Evolutionary conservation across 1,140 invertebrate genomes (phyloP), one percentile per base, ranked within the genome.

Genomic region (Drosophila pectinifera): DNA sequence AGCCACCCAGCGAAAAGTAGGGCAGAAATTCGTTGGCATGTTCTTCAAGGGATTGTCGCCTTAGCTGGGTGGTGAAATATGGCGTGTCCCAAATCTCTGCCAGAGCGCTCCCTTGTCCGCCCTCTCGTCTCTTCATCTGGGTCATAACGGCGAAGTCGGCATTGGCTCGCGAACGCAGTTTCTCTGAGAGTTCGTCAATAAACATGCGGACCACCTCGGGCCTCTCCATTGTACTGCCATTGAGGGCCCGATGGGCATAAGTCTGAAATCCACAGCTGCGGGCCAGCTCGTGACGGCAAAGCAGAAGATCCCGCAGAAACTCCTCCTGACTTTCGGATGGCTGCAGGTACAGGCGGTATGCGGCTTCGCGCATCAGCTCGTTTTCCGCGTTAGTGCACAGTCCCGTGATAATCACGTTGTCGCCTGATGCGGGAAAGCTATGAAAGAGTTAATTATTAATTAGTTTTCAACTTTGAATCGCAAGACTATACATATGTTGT

Each of bases 1-100:
- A 99, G 53, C 95, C 94, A 8, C 98, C 98, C 0, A 99, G 93
- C 0, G 98, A 98, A 92, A 99, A 98, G 91, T 98, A 99, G 0
- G 97, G 96, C 39, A 95, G 93, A 85, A 96, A 97, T 81, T 97
- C 96, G 14, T 94, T 93, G 31, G 92, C 91, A 2, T 94, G 94
- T 4, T 95, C 94, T 67, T 96, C 94, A 0, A 97, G 93, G 85
- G 95, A 94, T 45, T 95, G 93, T 8, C 94, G 94, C 90, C 96
- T 96, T 0, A 95, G 95, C 90, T 95, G 95, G 1, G 95, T 93
- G 0, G 94, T 95, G 70, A 95, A 96, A 92, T 97, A 98, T 0
- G 96, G 95, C 0, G 96, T 95, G 92, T 98, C 97, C 98, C 97
- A 98, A 31, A 95, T 94, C 88, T 94, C 95, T 5, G 97, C 78